phyloP scores from a whole-genome alignment of 1,140 invertebrate genomes.

The Rhagoletis pomonella region DNA sequence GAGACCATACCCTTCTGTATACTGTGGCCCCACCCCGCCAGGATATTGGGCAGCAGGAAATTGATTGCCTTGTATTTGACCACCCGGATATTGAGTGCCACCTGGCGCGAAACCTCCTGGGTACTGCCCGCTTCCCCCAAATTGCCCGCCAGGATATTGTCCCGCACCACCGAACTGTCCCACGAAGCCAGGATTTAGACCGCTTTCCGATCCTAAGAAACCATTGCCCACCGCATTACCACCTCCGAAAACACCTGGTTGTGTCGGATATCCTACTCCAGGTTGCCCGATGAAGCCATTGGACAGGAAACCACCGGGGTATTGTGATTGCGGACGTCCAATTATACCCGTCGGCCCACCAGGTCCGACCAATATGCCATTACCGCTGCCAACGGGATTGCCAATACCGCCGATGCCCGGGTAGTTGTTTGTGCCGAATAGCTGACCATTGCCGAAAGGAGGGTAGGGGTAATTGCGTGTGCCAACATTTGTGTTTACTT shows the following conservation, averaged over 20 bases:
- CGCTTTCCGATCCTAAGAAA: conserved; percentile 59
- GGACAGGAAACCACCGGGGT: conserved; percentile 53
- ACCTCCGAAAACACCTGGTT: background rate
- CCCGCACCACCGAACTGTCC: conserved; percentile 57
- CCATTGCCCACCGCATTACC: conserved; percentile 55
- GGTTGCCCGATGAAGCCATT: conserved; percentile 34
- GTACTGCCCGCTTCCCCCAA: conserved; percentile 59
- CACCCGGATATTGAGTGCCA: conserved; percentile 61
- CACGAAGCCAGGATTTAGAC: conserved; percentile 61
- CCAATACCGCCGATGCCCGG: conserved; percentile 59
- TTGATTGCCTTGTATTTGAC: conserved; percentile 61
- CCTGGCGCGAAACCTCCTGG: conserved; percentile 53
- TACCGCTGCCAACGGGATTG: conserved; percentile 58
- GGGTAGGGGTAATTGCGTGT: conserved; percentile 65
- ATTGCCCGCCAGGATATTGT: conserved; percentile 55
- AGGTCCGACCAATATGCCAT: conserved; percentile 77
- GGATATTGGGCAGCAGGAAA: conserved; percentile 41
- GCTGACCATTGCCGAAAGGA: conserved; percentile 35
- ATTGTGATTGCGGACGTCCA: conserved; percentile 67
- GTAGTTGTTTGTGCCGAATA: conserved; percentile 56
- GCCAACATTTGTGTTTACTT: conserved; percentile 60
- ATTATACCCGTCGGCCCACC: conserved; percentile 77
- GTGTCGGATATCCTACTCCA: background rate
- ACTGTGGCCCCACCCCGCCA: conserved; percentile 58
- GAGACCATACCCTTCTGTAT: conserved; percentile 68